A percentile compares a stretch with the other conserved stretches of the same genome.
Conservation (phyloP, 2,888 invertebrate species). For the Plutella xylostella region DNA sequence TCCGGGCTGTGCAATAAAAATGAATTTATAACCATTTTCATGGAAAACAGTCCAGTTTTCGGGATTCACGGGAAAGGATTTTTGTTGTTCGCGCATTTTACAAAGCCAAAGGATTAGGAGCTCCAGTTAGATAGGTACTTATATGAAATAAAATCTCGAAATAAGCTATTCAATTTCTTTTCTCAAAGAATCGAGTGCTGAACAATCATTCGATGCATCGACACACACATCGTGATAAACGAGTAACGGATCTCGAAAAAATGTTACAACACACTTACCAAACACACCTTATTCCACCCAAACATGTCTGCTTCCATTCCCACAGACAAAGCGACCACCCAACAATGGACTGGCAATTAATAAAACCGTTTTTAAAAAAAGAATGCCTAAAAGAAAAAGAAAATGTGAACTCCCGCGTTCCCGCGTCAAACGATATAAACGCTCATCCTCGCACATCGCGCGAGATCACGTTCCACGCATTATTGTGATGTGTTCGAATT, state of each 20-base stretch:
- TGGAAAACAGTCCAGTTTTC: constrained; percentile 20
- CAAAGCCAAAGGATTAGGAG: no score
- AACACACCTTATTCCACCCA: no score
- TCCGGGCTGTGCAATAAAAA: constrained; percentile 26
- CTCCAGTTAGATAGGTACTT: no score
- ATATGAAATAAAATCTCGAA: no score
- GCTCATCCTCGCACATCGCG: constrained; percentile 44
- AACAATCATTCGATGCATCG: no score
- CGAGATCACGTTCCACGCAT: constrained; percentile 57
- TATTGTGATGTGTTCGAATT: constrained; percentile 53
- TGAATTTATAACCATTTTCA: constrained; percentile 28
- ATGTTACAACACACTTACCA: no score
- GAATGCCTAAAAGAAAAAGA: neutral
- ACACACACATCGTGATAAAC: no score
- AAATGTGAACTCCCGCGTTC: constrained; percentile 30
- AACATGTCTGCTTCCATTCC: constrained; percentile 23
- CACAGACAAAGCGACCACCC: constrained; percentile 35
- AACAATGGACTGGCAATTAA: constrained; percentile 49
- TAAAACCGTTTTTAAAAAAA: constrained; percentile 23
- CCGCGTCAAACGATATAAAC: constrained; percentile 41
- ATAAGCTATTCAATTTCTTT: no score
- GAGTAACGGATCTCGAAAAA: no score
- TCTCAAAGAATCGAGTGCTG: no score
- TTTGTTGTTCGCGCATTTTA: no score
- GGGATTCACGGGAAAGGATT: no score